A percentile compares a stretch with the other conserved stretches of the same genome.
These are phyloP conservation scores for Aspidapion aeneum DNA, from an alignment of 2,888 invertebrate species.

Conservation along the genomic window DNA sequence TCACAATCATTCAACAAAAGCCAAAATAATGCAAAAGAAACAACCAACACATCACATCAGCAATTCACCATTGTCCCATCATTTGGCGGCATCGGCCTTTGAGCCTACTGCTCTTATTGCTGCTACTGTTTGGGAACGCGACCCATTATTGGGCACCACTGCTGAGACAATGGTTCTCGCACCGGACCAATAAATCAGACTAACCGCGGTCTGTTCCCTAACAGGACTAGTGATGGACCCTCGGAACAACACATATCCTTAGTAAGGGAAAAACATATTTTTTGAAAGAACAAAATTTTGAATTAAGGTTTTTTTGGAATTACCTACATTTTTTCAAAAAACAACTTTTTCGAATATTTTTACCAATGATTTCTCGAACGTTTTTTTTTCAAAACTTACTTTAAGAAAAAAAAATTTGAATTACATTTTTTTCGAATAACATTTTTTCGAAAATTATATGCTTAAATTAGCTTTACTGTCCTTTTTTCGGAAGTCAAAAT, in stretches of 20 bases:
- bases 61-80: constrained; percentile 27
- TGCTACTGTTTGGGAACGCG: constrained; percentile 9
- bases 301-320: no score
- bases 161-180: constrained; percentile 20
- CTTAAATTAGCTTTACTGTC: no score
- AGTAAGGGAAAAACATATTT: no score
- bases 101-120: not conserved
- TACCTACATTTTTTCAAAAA: no score
- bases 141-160: constrained; percentile 22
- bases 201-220: constrained; percentile 1
- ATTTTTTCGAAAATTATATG: no score
- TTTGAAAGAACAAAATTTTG: not conserved
- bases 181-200: constrained; percentile 25
- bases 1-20: not conserved
- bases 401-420: no score
- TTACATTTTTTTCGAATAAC: no score
- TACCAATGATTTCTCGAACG: no score
- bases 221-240: constrained; percentile 21
- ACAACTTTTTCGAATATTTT: no score
- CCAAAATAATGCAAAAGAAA: not conserved
- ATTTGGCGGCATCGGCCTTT: constrained; percentile 13
- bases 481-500: no score
- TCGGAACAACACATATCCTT: not conserved
- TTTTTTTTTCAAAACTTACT: no score
- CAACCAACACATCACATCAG: constrained; percentile 15